These are phyloP conservation scores for Halichondria panicea DNA, from an alignment of 37 sponge, comb jelly and placozoan genomes.

Conservation along the genomic window DNA sequence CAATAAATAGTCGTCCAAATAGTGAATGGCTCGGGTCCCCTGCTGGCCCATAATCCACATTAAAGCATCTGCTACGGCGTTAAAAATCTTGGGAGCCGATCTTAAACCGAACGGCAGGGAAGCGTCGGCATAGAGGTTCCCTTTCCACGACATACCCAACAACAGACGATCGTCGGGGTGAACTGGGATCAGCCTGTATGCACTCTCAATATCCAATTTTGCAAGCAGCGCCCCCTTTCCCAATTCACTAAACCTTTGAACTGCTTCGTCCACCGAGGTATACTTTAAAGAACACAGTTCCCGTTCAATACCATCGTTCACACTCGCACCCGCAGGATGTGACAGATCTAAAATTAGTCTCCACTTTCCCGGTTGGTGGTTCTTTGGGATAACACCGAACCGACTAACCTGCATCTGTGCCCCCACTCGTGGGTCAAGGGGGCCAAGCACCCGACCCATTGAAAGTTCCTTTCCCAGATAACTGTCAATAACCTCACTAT, in stretches of 20 bases:
- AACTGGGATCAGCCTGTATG: conserved; percentile 37
- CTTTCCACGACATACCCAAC: conserved; percentile 19
- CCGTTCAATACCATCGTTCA: conserved; percentile 15
- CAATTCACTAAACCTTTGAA: not conserved
- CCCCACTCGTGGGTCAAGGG: not conserved
- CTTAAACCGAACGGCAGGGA: conserved; percentile 23
- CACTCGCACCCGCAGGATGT: conserved; percentile 15
- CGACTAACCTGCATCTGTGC: conserved; percentile 22
- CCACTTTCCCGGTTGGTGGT: conserved; percentile 30
- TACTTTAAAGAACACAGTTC: conserved; percentile 13
- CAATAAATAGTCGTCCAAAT: conserved; percentile 29
- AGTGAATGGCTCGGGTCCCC: conserved; percentile 9
- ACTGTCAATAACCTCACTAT: conserved; percentile 11
- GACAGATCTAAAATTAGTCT: conserved; percentile 14
- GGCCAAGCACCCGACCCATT: conserved; percentile 15
- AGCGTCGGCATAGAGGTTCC: not conserved
- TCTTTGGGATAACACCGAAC: conserved; percentile 37
- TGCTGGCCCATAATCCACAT: conserved; percentile 8
- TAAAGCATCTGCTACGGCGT: conserved; percentile 28
- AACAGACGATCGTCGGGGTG: conserved; percentile 21
- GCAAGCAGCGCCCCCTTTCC: conserved; percentile 22
- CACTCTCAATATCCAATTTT: conserved; percentile 33
- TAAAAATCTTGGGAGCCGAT: conserved; percentile 36
- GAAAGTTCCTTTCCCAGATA: conserved; percentile 4
- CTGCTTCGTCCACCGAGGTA: conserved; percentile 27